These are phyloP conservation scores for Aethes cnicana DNA, from an alignment of 2,888 invertebrate genomes.

Conservation along the genomic window DNA sequence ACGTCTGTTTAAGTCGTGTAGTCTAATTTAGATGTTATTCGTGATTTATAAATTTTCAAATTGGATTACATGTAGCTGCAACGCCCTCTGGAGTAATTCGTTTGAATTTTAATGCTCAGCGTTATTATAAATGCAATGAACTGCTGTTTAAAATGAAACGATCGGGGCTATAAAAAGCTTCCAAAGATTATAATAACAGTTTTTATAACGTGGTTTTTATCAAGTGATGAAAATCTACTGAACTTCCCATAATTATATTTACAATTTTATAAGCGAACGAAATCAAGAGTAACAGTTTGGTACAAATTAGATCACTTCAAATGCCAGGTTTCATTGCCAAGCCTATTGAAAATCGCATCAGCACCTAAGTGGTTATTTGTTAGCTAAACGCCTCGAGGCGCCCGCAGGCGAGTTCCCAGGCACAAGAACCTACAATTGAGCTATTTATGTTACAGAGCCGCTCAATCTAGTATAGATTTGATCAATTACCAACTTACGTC, in stretches of 20 bases:
- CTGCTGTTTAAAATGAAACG: too few species aligned
- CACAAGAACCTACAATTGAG: conserved; percentile 6
- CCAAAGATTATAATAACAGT: too few species aligned
- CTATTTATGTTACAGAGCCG: conserved; percentile 3
- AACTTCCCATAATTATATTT: too few species aligned
- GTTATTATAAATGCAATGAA: too few species aligned
- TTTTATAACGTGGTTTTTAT: too few species aligned
- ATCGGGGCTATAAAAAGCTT: too few species aligned
- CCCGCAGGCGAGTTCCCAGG: conserved; percentile 20
- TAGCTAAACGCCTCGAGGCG: conserved; percentile 12
- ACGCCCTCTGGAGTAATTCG: too few species aligned
- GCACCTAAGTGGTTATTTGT: conserved; percentile 13
- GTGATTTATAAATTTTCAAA: conserved; percentile 16
- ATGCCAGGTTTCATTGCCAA: conserved; percentile 12
- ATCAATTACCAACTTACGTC: too few species aligned
- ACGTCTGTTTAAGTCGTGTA: conserved; percentile 30
- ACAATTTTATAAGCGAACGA: too few species aligned
- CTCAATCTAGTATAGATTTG: conserved; percentile 3
- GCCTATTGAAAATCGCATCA: conserved; percentile 20
- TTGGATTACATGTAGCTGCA: conserved; percentile 11
- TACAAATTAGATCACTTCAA: conserved; percentile 13
- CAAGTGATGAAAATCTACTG: too few species aligned
- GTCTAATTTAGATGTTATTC: conserved; percentile 24
- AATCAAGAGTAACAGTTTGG: too few species aligned
- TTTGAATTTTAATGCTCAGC: too few species aligned